Percentiles rank a stretch among this genome's conserved stretches.
Conservation (phyloP, 2,113 vertebrate species). For the Formicarius rufipectus region DNA sequence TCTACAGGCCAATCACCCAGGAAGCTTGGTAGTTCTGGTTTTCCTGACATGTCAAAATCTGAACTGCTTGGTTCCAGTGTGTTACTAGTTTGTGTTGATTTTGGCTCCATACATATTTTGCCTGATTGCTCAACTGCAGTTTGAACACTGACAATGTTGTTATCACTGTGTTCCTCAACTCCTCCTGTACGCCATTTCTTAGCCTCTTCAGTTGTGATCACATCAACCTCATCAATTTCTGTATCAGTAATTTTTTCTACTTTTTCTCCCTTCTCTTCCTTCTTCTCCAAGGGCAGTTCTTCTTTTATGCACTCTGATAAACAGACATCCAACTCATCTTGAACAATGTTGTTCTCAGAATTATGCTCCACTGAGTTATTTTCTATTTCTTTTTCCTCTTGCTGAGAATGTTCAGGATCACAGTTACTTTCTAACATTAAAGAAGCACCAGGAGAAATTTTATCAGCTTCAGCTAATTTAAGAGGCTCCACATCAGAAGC, state of each 20-base stretch:
- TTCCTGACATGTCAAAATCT: conserved; percentile 3
- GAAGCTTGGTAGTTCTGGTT: conserved; percentile 76
- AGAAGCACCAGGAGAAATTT: background rate
- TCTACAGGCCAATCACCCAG: conserved; percentile 90
- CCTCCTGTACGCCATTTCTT: background rate
- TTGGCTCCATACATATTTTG: background rate
- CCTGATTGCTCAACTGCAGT: background rate
- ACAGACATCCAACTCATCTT: background rate
- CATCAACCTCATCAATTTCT: background rate
- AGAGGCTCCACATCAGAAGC: background rate
- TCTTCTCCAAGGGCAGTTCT: background rate
- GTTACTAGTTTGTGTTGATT: background rate
- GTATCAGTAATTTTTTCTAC: background rate
- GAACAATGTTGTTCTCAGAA: background rate
- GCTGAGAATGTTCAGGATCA: conserved; percentile 15
- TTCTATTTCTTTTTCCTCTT: conserved; percentile 36
- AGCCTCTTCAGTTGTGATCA: background rate
- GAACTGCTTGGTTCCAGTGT: conserved; percentile 35
- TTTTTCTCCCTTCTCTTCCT: conserved; percentile 30
- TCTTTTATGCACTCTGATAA: conserved; percentile 24
- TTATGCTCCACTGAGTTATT: background rate
- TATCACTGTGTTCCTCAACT: background rate
- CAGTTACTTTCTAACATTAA: background rate
- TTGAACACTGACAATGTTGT: background rate
- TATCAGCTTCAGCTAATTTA: conserved; percentile 51